These are phyloP conservation scores for Chloroceryle aenea DNA, from an alignment of 2,113 vertebrate species.

Conservation along the genomic window DNA sequence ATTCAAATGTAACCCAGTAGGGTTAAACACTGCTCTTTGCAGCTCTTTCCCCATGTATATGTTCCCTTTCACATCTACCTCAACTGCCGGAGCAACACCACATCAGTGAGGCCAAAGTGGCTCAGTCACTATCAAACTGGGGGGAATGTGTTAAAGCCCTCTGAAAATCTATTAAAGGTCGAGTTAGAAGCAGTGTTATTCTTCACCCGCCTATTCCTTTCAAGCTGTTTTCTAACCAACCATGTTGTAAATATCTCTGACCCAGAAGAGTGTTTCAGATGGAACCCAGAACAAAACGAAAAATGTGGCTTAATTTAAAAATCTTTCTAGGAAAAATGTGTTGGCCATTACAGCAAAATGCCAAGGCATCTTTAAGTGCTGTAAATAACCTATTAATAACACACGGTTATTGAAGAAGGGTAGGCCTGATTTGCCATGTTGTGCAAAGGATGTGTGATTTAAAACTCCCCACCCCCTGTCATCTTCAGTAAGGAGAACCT, in stretches of 20 bases:
- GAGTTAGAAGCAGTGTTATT: conserved; percentile 13
- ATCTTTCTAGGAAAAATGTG: neutral
- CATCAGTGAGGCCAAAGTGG: neutral
- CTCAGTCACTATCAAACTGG: neutral
- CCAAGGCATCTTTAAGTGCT: neutral
- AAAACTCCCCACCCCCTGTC: neutral
- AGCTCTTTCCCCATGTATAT: neutral
- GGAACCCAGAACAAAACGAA: conserved; percentile 17
- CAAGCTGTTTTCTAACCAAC: neutral
- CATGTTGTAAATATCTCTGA: conserved; percentile 19
- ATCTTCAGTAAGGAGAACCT: neutral
- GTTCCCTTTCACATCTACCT: neutral
- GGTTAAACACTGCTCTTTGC: neutral
- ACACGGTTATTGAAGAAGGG: neutral
- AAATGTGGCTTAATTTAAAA: conserved; percentile 26
- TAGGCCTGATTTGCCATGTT: conserved; percentile 5
- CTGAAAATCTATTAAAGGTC: conserved; percentile 33
- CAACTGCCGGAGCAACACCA: fast-evolving
- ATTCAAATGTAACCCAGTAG: neutral
- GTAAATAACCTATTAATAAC: conserved; percentile 38
- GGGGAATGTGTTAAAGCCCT: neutral
- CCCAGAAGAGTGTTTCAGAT: neutral
- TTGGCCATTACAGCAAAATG: neutral
- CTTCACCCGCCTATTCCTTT: neutral
- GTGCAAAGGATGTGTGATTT: neutral